These are phyloP conservation scores for Coronaproctus castanopsis DNA, from an alignment of 2,888 invertebrate species.

Conservation along the genomic window DNA sequence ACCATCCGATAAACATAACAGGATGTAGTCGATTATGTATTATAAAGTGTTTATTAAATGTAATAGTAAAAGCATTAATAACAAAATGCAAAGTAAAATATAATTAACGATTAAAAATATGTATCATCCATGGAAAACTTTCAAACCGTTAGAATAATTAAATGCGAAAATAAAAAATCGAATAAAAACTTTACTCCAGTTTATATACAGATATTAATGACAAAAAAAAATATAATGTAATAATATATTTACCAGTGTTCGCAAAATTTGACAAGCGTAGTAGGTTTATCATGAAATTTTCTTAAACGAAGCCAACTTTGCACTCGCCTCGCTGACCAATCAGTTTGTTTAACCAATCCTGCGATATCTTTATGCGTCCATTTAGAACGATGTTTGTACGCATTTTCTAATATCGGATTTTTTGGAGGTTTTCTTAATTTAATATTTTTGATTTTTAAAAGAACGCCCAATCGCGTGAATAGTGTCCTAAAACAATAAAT, in stretches of 20 bases:
- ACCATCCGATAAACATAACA: too few relatives aligned
- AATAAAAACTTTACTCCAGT: too few relatives aligned
- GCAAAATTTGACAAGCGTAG: conserved; percentile 72
- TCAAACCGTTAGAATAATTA: too few relatives aligned
- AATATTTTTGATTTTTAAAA: conserved; percentile 58
- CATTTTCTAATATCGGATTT: conserved; percentile 56
- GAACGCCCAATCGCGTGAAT: conserved; percentile 59
- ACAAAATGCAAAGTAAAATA: too few relatives aligned
- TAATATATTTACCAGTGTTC: conserved; percentile 47
- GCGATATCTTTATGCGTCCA: conserved; percentile 58
- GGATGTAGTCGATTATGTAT: too few relatives aligned
- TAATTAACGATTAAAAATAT: too few relatives aligned
- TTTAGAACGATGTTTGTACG: conserved; percentile 43
- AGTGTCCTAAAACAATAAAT: conserved; percentile 38
- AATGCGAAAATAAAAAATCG: too few relatives aligned
- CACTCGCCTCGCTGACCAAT: conserved; percentile 65
- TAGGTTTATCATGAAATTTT: conserved; percentile 66
- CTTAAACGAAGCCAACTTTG: conserved; percentile 78
- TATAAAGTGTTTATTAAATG: too few relatives aligned
- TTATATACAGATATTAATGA: too few relatives aligned
- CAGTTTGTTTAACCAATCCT: conserved; percentile 55
- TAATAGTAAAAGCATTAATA: too few relatives aligned
- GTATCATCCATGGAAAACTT: too few relatives aligned
- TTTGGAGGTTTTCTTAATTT: conserved; percentile 51
- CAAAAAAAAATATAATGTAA: too few relatives aligned